A percentile compares a stretch with the other conserved stretches of the same genome.
phyloP scores from a whole-genome alignment of 2,797 vertebrate genomes.

The Pantherophis vulpinus region DNA sequence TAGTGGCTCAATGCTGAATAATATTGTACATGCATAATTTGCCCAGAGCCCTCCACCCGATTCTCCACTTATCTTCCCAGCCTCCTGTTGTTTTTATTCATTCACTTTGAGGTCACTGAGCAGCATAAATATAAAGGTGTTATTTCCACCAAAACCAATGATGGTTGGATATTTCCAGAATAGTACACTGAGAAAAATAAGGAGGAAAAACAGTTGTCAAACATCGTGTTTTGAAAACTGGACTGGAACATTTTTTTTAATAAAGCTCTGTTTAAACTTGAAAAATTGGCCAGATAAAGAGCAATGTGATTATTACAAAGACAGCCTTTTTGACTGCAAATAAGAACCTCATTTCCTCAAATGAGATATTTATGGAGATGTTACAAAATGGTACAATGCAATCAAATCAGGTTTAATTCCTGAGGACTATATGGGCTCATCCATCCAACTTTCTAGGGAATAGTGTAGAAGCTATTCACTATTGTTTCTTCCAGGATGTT shows the following conservation, averaged over 20 bases:
- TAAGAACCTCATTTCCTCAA: background rate
- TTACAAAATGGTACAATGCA: background rate
- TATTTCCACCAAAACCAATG: slow-evolving; percentile 42
- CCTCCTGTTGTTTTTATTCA: slow-evolving; percentile 55
- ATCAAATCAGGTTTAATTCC: background rate
- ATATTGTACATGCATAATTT: slow-evolving; percentile 57
- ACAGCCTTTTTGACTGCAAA: background rate
- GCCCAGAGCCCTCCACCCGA: slow-evolving; percentile 47
- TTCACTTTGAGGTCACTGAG: slow-evolving; percentile 63
- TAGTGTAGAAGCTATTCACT: background rate
- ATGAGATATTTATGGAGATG: background rate
- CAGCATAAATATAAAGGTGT: slow-evolving; percentile 53
- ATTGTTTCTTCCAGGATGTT: background rate
- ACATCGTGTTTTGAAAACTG: background rate
- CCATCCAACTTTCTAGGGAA: background rate
- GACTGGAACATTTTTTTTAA: background rate
- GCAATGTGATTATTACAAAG: background rate
- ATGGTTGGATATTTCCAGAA: slow-evolving; percentile 50
- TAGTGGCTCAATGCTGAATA: slow-evolving; percentile 65
- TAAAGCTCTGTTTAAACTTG: background rate
- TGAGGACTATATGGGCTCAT: background rate
- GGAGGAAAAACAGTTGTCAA: background rate
- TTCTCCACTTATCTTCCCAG: slow-evolving; percentile 43
- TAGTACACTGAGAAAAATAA: slow-evolving; percentile 4
- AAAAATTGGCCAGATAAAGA: background rate